Percentiles rank a stretch among this genome's conserved stretches.
Evolutionary conservation across 1,140 invertebrate genomes (phyloP).

Genomic region (Drosophila littoralis): DNA sequence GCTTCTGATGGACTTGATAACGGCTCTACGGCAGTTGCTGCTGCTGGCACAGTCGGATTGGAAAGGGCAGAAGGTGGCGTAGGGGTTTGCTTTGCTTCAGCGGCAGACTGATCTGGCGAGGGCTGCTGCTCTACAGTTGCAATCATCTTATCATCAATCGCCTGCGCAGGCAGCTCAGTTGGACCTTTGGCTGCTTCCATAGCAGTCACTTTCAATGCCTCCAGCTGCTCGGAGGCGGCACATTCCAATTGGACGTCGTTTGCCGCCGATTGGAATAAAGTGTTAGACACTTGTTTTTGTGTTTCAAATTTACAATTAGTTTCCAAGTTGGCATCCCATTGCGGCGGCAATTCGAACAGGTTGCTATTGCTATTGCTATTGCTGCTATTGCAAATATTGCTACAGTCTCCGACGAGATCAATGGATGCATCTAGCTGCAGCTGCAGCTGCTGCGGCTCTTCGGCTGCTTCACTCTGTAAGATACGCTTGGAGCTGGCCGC

Average conservation of each 20-base stretch:
- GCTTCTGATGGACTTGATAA: background rate
- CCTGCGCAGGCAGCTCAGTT: background rate
- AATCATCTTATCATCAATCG: background rate
- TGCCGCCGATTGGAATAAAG: background rate
- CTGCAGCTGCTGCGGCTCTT: background rate
- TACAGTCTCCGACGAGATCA: slow-evolving; percentile 3
- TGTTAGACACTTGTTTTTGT: slow-evolving; percentile 1
- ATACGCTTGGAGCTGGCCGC: slow-evolving; percentile 49
- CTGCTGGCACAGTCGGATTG: background rate
- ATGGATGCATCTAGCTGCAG: background rate
- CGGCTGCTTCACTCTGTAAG: background rate
- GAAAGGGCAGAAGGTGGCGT: background rate
- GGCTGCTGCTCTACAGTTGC: background rate
- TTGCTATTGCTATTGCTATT: slow-evolving; percentile 4
- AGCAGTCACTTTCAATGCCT: background rate
- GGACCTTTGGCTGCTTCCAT: background rate
- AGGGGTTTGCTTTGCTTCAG: background rate
- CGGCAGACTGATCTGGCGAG: background rate
- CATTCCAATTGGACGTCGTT: background rate
- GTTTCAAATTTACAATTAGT: slow-evolving; percentile 2
- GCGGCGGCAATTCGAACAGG: background rate
- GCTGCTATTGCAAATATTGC: background rate
- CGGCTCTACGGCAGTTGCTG: background rate
- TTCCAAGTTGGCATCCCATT: background rate
- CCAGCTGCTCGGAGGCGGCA: background rate